Conservation (phyloP, 2,888 invertebrate species). For the Hofmannophila pseudospretella region DNA sequence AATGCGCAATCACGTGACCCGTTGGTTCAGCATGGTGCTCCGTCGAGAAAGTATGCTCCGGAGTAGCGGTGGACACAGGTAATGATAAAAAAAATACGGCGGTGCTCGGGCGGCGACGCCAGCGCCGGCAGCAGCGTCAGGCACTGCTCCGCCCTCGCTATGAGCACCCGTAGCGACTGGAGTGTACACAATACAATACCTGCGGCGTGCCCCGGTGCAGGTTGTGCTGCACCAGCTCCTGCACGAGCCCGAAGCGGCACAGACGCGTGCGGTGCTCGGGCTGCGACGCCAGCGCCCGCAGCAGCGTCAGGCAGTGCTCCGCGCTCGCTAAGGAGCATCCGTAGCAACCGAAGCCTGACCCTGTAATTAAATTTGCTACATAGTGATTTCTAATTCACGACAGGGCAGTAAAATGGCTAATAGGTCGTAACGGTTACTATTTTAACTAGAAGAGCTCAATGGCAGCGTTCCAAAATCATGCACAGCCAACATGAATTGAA, state of each 20-base stretch:
- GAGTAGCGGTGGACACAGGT: slow-evolving; percentile 86
- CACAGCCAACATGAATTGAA: no score
- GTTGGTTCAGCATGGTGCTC: no score
- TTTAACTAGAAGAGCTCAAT: no score
- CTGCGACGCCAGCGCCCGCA: slow-evolving; percentile 92
- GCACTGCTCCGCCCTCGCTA: slow-evolving; percentile 95
- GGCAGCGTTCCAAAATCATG: no score
- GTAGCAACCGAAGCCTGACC: slow-evolving; percentile 83
- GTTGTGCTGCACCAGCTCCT: slow-evolving; percentile 94
- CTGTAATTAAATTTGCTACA: no score
- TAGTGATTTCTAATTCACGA: no score
- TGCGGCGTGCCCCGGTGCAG: slow-evolving; percentile 90
- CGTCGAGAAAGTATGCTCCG: slow-evolving; percentile 91
- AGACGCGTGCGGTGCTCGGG: slow-evolving; percentile 85
- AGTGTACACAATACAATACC: no score
- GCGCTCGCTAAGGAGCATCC: slow-evolving; percentile 94
- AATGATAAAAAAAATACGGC: no score
- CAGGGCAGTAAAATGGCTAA: no score
- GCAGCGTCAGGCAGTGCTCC: slow-evolving; percentile 94
- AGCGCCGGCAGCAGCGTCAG: slow-evolving; percentile 93
- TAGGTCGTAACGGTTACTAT: no score
- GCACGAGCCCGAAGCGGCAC: slow-evolving; percentile 91
- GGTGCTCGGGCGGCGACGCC: slow-evolving; percentile 87
- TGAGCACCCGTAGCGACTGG: slow-evolving; percentile 91
- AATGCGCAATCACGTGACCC: no score